Evolutionary conservation across 2,888 invertebrate species (phyloP).

Genomic region (Prosapia bicincta): DNA sequence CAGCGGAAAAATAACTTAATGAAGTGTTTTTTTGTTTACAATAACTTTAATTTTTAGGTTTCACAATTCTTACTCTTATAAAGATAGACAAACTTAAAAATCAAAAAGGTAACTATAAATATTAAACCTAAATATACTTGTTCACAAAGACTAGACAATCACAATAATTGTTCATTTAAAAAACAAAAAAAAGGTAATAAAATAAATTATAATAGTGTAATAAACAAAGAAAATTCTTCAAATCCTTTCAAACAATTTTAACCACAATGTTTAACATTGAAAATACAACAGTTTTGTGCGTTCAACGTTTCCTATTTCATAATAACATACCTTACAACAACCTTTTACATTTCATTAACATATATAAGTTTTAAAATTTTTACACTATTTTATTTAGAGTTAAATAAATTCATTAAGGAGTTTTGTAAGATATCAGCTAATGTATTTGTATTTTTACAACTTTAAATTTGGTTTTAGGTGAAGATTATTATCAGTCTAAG

Average conservation of each 20-base stretch:
- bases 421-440: no score
- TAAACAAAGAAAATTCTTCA: background rate
- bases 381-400: no score
- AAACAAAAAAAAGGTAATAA: background rate
- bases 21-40: no score
- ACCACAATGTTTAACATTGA: background rate
- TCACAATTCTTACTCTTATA: background rate
- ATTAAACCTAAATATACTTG: background rate
- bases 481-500: no score
- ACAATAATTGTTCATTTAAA: background rate
- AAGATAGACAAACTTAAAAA: background rate
- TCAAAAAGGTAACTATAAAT: background rate
- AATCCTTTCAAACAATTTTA: background rate
- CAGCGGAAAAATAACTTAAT: no score
- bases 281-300: background rate
- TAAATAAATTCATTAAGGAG: no score
- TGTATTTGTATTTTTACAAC: no score
- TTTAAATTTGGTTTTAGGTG: no score
- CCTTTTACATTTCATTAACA: background rate
- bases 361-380: no score
- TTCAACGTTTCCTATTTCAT: background rate
- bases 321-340: background rate
- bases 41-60: background rate
- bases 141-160: background rate
- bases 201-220: background rate